Percentiles rank a stretch among this genome's conserved stretches.
Conservation (phyloP, 2,888 invertebrate species). For the Tetheella fluctuosa region DNA sequence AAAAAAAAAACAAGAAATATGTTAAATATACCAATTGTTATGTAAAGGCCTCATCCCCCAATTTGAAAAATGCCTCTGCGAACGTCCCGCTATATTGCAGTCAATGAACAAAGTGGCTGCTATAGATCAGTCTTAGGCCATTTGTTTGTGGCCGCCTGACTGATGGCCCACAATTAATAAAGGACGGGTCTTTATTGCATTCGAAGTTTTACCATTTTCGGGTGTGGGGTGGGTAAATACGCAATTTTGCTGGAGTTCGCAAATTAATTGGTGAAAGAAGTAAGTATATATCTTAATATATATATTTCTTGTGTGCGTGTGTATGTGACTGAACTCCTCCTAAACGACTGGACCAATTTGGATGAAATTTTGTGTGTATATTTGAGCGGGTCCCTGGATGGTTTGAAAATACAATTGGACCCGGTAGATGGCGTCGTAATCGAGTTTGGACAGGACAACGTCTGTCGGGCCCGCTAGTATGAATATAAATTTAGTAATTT, state of each 20-base stretch:
- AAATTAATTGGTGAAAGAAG: background rate
- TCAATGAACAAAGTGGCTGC: conserved; percentile 51
- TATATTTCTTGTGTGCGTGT: too few relatives aligned
- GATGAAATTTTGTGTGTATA: too few relatives aligned
- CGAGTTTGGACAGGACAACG: too few relatives aligned
- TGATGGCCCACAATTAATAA: conserved; percentile 63
- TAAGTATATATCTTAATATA: too few relatives aligned
- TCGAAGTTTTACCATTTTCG: conserved; percentile 22
- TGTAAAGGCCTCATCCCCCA: background rate
- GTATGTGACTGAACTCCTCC: too few relatives aligned
- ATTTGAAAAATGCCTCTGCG: conserved; percentile 30
- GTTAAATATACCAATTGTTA: background rate
- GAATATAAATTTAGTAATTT: too few relatives aligned
- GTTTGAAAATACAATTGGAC: too few relatives aligned
- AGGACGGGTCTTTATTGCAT: conserved; percentile 55
- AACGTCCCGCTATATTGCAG: conserved; percentile 43
- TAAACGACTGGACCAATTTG: too few relatives aligned
- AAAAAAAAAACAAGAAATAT: background rate
- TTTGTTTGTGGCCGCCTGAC: conserved; percentile 65
- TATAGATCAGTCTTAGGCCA: conserved; percentile 56
- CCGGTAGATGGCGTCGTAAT: too few relatives aligned
- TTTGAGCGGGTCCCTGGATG: too few relatives aligned
- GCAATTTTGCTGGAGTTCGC: background rate
- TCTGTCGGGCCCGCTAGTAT: too few relatives aligned
- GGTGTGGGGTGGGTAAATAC: background rate